A percentile compares a stretch with the other conserved stretches of the same genome.
Conservation (phyloP, 2,113 vertebrate species). For the Sterrhoptilus dennistouni region DNA sequence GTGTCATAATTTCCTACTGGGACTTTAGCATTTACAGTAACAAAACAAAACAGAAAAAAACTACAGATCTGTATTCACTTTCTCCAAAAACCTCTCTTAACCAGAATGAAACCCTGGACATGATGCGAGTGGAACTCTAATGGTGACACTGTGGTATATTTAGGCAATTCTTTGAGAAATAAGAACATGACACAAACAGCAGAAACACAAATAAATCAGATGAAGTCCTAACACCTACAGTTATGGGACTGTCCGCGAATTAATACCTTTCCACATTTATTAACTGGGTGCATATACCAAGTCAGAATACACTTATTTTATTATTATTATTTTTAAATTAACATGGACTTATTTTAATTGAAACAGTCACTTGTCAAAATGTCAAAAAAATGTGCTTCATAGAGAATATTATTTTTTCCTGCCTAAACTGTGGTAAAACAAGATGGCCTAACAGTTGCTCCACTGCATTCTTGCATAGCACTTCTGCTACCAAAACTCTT, state of each 20-base stretch:
- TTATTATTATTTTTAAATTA: not conserved
- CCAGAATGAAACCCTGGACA: not conserved
- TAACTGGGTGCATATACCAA: not conserved
- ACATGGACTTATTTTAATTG: not conserved
- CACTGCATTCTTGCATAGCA: not conserved
- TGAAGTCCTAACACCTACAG: not conserved
- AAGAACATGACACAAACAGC: not conserved
- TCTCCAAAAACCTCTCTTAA: not conserved
- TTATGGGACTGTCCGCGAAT: not conserved
- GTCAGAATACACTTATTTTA: not conserved
- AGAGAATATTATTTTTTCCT: not conserved
- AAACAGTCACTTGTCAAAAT: not conserved
- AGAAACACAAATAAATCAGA: not conserved
- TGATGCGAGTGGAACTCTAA: not conserved
- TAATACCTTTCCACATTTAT: not conserved
- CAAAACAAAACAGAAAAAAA: not conserved
- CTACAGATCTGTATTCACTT: not conserved
- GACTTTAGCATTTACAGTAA: not conserved
- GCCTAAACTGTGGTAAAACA: not conserved
- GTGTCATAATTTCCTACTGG: constrained; percentile 47
- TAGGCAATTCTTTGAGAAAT: not conserved
- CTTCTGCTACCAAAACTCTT: not conserved
- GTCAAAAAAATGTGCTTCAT: not conserved
- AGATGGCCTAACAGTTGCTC: not conserved
- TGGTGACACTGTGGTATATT: not conserved